Base-by-base conservation (phyloP, 1,140 invertebrate genomes). In the Drosophila teissieri region DNA sequence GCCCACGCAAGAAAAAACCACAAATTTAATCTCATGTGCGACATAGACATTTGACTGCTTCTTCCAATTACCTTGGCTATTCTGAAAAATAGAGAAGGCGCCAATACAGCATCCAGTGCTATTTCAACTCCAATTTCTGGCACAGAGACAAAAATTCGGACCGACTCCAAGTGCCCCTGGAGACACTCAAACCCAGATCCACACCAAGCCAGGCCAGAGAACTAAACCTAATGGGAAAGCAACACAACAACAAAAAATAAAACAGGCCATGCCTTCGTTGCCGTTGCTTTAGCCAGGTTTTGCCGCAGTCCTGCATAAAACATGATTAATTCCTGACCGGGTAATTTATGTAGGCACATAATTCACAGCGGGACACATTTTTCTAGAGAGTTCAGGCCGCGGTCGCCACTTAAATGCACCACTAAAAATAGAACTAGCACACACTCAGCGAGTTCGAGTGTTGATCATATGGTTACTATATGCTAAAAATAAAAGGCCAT, bases 321-420 rank as follows among this genome's bases (percentile, higher is more conserved):
- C 89, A 88, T 88, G 84, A 88, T 88, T 88, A 88, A 88, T 88
- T 88, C 85, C 84, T 88, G 72, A 80, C 60, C 80, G 64, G 85
- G 86, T 88, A 88, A 88, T 89, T 88, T 88, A 88, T 88, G 84
- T 89, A 88, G 84, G 89, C 84, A 88, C 84, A 88, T 88, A 88
- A 88, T 88, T 88, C 84, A 88, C 84, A 88, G 84, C 84, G 85
- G 84, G 84, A 88, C 84, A 88, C 82, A 82, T 85, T 85, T 80
- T 61, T 84, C 83, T 49, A 88, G 76, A 86, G 83, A 88, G 83
- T 88, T 88, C 83, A 88, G 82, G 75, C 75, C 76, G 14, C 55
- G 80, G 79, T 83, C 83, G 78, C 81, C 81, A 85, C 81, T 84
- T 85, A 81, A 85, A 81, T 73, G 81, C 76, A 76, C 40, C 79